phyloP scores from a whole-genome alignment of 2,113 vertebrate genomes.

The Zingel zingel region DNA sequence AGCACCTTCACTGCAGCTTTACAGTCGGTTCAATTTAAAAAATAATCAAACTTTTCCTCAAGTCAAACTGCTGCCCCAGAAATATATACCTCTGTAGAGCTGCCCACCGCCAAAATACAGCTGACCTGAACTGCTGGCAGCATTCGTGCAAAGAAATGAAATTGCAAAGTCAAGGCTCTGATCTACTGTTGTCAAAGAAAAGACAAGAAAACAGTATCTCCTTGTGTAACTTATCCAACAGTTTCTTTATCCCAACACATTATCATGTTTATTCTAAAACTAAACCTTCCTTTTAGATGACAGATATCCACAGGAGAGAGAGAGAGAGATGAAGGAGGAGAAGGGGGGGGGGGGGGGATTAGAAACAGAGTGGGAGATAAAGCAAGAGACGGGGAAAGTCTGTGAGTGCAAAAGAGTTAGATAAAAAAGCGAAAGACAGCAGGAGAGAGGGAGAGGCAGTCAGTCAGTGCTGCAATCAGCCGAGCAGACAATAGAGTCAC shows the following conservation, averaged over 20 bases:
- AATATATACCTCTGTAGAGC: slow-evolving; percentile 12
- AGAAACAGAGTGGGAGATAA: background rate
- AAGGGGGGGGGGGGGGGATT: too few relatives aligned
- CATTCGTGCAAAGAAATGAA: slow-evolving; percentile 17
- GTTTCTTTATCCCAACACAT: slow-evolving; percentile 42
- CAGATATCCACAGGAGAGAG: slow-evolving; percentile 30
- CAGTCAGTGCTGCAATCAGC: slow-evolving; percentile 62
- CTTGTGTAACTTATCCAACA: slow-evolving; percentile 28
- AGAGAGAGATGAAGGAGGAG: background rate
- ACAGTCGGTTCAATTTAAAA: background rate
- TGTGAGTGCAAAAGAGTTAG: slow-evolving; percentile 3
- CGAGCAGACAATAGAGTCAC: slow-evolving; percentile 75
- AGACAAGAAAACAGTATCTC: slow-evolving; percentile 19
- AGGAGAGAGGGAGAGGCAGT: slow-evolving; percentile 36
- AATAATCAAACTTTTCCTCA: slow-evolving; percentile 13
- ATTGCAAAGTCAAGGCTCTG: slow-evolving; percentile 27
- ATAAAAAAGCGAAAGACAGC: slow-evolving; percentile 9
- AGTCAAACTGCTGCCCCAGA: slow-evolving; percentile 19
- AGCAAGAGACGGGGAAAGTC: slow-evolving; percentile 5
- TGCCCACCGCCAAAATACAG: slow-evolving; percentile 22
- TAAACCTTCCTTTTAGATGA: slow-evolving; percentile 32
- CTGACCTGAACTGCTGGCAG: slow-evolving; percentile 30
- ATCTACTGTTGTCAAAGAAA: slow-evolving; percentile 32
- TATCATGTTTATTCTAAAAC: slow-evolving; percentile 48
- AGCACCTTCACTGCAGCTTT: background rate